Percentiles rank a stretch among this genome's conserved stretches.
Conservation (phyloP, 2,797 vertebrate genomes). For the Agapornis canus region DNA sequence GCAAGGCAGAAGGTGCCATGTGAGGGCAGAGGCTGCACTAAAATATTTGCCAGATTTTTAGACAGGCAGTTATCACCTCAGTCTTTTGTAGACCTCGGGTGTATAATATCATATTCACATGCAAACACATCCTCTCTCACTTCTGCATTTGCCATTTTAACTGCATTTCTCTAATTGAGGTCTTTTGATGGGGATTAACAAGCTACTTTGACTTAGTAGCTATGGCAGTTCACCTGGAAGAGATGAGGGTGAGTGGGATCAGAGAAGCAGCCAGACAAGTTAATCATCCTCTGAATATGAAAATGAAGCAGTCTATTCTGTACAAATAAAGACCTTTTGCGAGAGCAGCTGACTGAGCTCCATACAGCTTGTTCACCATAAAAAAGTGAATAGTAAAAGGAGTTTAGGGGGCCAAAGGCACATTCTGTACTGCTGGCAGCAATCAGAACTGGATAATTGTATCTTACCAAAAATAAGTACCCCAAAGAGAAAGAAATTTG, state of each 20-base stretch:
- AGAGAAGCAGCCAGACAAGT: constrained; percentile 1
- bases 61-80: constrained; percentile 40
- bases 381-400: not conserved
- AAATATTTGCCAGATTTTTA: constrained; percentile 6
- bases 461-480: not conserved
- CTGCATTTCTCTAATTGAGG: not conserved
- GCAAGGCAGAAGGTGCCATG: not conserved
- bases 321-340: not conserved
- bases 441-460: not conserved
- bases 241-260: not conserved
- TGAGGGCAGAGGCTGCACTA: constrained; percentile 9
- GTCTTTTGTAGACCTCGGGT: constrained; percentile 6
- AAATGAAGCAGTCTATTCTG: not conserved
- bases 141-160: constrained; percentile 33
- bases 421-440: not conserved
- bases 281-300: constrained; percentile 13
- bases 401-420: not conserved
- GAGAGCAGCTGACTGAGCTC: not conserved
- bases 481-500: not conserved
- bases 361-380: not conserved
- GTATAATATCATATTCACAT: not conserved
- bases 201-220: not conserved
- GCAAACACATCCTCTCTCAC: not conserved
- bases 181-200: not conserved
- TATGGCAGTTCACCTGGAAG: constrained; percentile 2